A percentile compares a stretch with the other conserved stretches of the same genome.
Evolutionary conservation across 2,113 vertebrate species (phyloP).

Genomic region (Epinephelus moara): DNA sequence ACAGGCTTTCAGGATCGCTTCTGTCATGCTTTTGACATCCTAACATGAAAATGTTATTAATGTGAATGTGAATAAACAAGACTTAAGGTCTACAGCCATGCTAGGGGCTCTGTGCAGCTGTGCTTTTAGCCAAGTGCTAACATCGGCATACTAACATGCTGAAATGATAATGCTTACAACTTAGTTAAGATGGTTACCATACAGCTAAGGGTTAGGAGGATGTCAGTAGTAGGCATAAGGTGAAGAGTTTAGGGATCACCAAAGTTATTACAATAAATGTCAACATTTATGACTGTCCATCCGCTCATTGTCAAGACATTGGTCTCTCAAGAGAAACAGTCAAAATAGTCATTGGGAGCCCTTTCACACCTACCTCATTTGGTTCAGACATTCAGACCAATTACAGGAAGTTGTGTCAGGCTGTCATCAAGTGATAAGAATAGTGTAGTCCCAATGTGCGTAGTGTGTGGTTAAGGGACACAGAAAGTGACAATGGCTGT

Average conservation of each 20-base stretch:
- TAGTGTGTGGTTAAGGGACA: too few relatives aligned
- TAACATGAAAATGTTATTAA: background rate
- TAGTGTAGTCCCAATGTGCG: too few relatives aligned
- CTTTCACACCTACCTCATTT: too few relatives aligned
- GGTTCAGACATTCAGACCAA: too few relatives aligned
- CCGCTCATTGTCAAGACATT: background rate
- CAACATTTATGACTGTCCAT: background rate
- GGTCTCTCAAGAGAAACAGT: too few relatives aligned
- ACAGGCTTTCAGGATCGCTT: background rate
- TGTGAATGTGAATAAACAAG: background rate
- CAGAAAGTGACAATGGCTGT: too few relatives aligned
- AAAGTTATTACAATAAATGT: background rate
- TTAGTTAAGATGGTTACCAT: background rate
- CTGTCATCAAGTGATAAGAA: too few relatives aligned
- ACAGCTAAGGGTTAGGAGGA: background rate
- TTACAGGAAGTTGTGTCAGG: too few relatives aligned
- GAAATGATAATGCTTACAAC: too few relatives aligned
- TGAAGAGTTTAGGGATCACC: too few relatives aligned
- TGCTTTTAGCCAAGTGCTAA: background rate
- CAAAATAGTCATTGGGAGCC: too few relatives aligned
- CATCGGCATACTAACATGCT: background rate
- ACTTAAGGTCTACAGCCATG: background rate
- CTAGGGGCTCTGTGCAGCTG: background rate
- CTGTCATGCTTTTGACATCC: background rate
- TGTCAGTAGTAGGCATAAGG: background rate